Conservation (phyloP, 2,797 vertebrate genomes). For the Enoplosus armatus region DNA sequence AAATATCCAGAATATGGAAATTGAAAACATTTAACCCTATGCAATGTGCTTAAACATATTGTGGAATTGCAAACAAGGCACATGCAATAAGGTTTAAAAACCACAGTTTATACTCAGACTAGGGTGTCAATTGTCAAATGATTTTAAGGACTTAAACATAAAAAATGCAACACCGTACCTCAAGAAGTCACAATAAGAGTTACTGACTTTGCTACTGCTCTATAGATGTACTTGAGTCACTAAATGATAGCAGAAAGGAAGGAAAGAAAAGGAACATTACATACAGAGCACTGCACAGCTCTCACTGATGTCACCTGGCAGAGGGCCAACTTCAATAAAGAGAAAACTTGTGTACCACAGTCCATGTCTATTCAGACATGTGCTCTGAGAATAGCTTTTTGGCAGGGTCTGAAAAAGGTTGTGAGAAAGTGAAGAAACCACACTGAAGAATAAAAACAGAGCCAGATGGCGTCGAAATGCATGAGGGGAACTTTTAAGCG, state of each 20-base stretch:
- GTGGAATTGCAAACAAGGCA: neutral
- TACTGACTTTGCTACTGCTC: conserved; percentile 34
- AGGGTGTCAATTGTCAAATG: neutral
- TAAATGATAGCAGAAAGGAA: conserved; percentile 50
- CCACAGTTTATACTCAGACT: neutral
- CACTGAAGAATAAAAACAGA: conserved; percentile 76
- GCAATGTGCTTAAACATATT: neutral
- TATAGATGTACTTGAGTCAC: conserved; percentile 33
- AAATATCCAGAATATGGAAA: neutral
- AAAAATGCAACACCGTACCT: conserved; percentile 4
- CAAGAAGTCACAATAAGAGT: neutral
- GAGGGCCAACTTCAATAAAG: conserved; percentile 76
- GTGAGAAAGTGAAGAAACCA: conserved; percentile 83
- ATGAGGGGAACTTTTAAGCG: conserved; percentile 71
- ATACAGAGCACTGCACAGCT: conserved; percentile 60
- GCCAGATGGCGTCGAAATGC: conserved; percentile 79
- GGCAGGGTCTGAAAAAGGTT: conserved; percentile 81
- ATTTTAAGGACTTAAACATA: neutral
- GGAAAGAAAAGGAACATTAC: conserved; percentile 46
- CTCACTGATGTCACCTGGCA: conserved; percentile 79
- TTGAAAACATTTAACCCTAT: neutral
- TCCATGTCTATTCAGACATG: conserved; percentile 80
- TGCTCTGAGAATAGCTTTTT: conserved; percentile 80
- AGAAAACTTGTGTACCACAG: conserved; percentile 74
- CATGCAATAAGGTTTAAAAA: neutral